These are phyloP conservation scores for Ifrita kowaldi DNA, from an alignment of 2,113 vertebrate species.

Conservation along the genomic window DNA sequence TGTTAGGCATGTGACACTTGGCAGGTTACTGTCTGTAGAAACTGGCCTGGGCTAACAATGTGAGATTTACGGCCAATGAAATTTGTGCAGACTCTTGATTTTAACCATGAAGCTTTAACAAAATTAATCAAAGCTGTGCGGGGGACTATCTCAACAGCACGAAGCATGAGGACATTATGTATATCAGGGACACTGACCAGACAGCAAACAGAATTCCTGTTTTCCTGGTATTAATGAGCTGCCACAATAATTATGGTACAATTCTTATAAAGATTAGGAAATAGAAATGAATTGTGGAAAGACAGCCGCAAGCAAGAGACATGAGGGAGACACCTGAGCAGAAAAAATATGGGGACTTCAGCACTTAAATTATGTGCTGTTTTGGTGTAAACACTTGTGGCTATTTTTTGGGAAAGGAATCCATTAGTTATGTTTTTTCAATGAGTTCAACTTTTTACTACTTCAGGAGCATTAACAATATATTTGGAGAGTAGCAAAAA, in stretches of 20 bases:
- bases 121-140: background rate
- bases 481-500: background rate
- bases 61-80: background rate
- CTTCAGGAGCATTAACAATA: background rate
- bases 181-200: background rate
- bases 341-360: background rate
- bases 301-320: background rate
- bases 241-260: background rate
- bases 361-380: background rate
- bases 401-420: background rate
- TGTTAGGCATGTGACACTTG: background rate
- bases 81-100: background rate
- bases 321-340: accelerated
- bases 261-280: background rate
- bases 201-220: background rate
- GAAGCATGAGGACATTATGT: background rate
- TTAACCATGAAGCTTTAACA: background rate
- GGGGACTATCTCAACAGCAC: background rate
- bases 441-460: background rate
- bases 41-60: background rate
- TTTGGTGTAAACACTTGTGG: background rate
- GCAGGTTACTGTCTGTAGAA: background rate
- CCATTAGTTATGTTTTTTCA: background rate
- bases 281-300: background rate
- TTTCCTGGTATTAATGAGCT: background rate